Conservation (phyloP, 2,797 vertebrate genomes). For the Melanogrammus aeglefinus region DNA sequence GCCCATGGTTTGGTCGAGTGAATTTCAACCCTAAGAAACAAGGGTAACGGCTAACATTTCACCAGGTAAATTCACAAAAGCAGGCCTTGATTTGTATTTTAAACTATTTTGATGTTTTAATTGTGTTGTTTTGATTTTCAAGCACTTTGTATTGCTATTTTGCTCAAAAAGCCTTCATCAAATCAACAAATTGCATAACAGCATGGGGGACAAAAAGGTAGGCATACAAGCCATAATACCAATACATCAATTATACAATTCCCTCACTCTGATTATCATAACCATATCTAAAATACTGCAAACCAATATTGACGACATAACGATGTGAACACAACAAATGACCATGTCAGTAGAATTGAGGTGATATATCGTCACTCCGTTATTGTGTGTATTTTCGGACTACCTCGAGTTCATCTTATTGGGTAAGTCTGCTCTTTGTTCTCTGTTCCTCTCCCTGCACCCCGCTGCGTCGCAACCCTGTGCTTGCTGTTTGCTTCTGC, state of each 20-base stretch:
- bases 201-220: background rate
- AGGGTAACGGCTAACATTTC: background rate
- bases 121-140: background rate
- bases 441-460: background rate
- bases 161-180: background rate
- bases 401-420: background rate
- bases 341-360: background rate
- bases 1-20: background rate
- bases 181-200: background rate
- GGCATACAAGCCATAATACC: background rate
- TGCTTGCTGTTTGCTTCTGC: slow-evolving; percentile 3
- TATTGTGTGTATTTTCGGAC: background rate
- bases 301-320: background rate
- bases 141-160: background rate
- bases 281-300: background rate
- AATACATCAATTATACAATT: background rate
- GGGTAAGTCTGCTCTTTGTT: background rate
- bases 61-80: background rate
- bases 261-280: slow-evolving; percentile 1
- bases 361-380: background rate
- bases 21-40: background rate
- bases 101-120: background rate
- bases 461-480: background rate
- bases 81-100: background rate
- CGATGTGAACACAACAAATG: background rate